A percentile compares a stretch with the other conserved stretches of the same genome.
Evolutionary conservation across 2,113 vertebrate genomes (phyloP).

Genomic region (Thryonomys swinderianus): DNA sequence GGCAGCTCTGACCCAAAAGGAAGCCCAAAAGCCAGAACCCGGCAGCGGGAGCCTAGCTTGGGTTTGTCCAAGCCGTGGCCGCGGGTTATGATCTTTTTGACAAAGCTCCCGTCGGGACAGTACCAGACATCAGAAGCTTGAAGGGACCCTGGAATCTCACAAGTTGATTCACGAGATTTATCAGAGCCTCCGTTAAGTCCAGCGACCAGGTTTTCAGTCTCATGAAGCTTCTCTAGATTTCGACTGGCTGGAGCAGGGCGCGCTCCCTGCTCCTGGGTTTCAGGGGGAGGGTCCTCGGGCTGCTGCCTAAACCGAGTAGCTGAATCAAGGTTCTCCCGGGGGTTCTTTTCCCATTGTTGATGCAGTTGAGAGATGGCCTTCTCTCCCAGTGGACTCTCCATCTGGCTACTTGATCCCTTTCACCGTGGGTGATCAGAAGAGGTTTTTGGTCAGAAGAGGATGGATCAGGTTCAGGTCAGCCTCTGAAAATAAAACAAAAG

Average conservation of each 20-base stretch:
- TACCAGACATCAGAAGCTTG: conserved; percentile 66
- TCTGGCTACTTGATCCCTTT: conserved; percentile 23
- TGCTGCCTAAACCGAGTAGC: conserved; percentile 33
- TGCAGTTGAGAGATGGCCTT: background rate
- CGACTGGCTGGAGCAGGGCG: background rate
- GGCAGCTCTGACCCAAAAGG: conserved; percentile 80
- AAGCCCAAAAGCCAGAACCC: conserved; percentile 77
- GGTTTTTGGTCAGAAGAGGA: background rate
- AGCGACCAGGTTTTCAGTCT: background rate
- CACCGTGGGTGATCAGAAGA: background rate
- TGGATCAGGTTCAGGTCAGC: conserved; percentile 25
- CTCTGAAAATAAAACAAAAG: conserved; percentile 62
- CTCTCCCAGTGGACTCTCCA: conserved; percentile 60
- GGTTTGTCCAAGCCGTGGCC: conserved; percentile 85
- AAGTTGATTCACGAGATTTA: background rate
- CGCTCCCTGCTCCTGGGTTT: background rate
- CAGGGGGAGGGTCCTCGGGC: background rate
- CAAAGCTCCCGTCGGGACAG: conserved; percentile 83
- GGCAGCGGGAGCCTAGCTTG: conserved; percentile 88
- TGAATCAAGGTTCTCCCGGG: background rate
- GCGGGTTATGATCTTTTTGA: conserved; percentile 75
- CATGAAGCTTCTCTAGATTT: background rate
- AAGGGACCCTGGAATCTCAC: background rate
- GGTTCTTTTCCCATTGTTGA: conserved; percentile 23
- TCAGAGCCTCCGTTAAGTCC: conserved; percentile 35